Evolutionary conservation across 2,113 vertebrate genomes (phyloP).

Genomic region (Cephalopholis sonnerati): DNA sequence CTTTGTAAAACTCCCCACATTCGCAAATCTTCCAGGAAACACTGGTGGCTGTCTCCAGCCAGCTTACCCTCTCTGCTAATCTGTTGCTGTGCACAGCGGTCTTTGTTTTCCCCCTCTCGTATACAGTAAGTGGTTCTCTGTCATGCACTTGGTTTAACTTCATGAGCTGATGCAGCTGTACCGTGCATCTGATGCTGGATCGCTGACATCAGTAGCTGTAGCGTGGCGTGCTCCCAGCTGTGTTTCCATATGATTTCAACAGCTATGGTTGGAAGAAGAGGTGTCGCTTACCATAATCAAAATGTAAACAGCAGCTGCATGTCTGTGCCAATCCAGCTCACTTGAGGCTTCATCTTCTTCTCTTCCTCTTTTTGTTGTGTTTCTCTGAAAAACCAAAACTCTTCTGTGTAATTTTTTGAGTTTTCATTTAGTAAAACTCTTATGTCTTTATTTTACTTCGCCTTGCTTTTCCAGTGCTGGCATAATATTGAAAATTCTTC

Average conservation of each 20-base stretch:
- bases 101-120: slow-evolving; percentile 30
- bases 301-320: slow-evolving; percentile 4
- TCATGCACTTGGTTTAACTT: not conserved
- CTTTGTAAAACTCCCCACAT: slow-evolving; percentile 50
- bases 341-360: not conserved
- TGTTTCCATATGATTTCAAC: not conserved
- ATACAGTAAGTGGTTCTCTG: not conserved
- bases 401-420: not conserved
- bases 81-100: slow-evolving; percentile 21
- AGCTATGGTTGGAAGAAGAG: not conserved
- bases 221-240: not conserved
- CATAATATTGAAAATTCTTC: not conserved
- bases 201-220: not conserved
- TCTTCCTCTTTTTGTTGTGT: slow-evolving; percentile 16
- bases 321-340: not conserved
- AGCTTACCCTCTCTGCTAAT: slow-evolving; percentile 34
- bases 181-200: not conserved
- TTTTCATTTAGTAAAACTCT: not conserved
- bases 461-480: not conserved
- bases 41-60: slow-evolving; percentile 28
- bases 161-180: not conserved
- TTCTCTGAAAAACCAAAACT: not conserved
- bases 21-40: slow-evolving; percentile 59
- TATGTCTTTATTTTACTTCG: not conserved
- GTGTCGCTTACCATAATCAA: not conserved